These are phyloP conservation scores for Syngnathus rostellatus DNA, from an alignment of 2,797 vertebrate species.

Conservation along the genomic window DNA sequence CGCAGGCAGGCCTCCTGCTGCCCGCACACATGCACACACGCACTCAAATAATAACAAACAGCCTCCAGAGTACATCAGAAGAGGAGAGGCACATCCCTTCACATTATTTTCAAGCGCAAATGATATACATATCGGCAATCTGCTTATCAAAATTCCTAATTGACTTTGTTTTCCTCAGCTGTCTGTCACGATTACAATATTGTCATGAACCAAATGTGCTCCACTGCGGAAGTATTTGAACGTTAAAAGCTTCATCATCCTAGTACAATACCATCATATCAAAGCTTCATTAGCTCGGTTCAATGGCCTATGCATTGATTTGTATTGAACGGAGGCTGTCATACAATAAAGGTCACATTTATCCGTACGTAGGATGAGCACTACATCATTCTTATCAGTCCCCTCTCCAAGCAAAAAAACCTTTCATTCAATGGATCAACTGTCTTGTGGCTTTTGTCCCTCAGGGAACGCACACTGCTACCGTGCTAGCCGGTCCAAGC, in stretches of 20 bases:
- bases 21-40: not conserved
- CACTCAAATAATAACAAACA: not conserved
- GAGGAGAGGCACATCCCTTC: not conserved
- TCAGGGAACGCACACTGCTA: conserved; percentile 34
- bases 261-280: conserved; percentile 13
- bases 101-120: not conserved
- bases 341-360: conserved; percentile 29
- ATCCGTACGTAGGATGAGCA: conserved; percentile 32
- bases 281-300: conserved; percentile 17
- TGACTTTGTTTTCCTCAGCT: not conserved
- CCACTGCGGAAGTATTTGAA: conserved; percentile 16
- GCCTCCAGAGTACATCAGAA: no score
- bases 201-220: not conserved
- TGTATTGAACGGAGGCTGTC: conserved; percentile 23
- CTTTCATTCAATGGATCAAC: conserved; percentile 43
- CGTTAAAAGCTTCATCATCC: conserved; percentile 17
- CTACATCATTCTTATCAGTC: conserved; percentile 33
- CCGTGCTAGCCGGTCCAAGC: conserved; percentile 29
- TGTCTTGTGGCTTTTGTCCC: conserved; percentile 42
- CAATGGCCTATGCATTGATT: conserved; percentile 24
- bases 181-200: not conserved
- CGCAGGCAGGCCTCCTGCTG: no score
- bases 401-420: conserved; percentile 27
- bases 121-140: not conserved
- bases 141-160: not conserved